Percentiles rank a stretch among this genome's conserved stretches.
Evolutionary conservation across 2,797 vertebrate genomes (phyloP).

Genomic region (Echeneis naucrates): DNA sequence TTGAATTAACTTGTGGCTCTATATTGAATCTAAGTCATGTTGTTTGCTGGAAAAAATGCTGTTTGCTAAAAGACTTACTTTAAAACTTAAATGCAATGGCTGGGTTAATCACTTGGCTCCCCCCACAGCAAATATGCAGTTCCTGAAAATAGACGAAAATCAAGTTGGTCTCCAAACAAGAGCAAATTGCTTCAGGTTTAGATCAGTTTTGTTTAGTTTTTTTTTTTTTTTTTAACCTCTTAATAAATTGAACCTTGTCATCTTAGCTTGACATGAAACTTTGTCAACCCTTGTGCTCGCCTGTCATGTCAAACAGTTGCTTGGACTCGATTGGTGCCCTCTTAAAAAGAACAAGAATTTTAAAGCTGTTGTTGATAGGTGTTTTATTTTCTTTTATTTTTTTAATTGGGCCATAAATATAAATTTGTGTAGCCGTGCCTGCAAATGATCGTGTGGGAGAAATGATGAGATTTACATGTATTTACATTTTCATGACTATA

Average conservation of each 20-base stretch:
- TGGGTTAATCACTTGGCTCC: background rate
- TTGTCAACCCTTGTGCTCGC: background rate
- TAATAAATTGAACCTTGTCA: conserved; percentile 25
- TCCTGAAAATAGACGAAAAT: conserved; percentile 18
- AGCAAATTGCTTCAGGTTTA: conserved; percentile 34
- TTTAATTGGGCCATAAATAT: conserved; percentile 14
- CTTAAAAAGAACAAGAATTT: background rate
- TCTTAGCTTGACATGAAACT: conserved; percentile 12
- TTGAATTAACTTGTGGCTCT: background rate
- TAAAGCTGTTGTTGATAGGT: background rate
- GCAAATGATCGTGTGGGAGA: conserved; percentile 29
- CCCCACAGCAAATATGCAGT: background rate
- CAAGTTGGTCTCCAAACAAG: conserved; percentile 10
- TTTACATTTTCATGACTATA: conserved; percentile 23
- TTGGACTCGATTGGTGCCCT: background rate
- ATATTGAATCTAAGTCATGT: background rate
- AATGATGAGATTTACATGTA: conserved; percentile 28
- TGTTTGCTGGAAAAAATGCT: background rate
- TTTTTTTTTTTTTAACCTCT: background rate
- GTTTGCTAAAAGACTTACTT: background rate
- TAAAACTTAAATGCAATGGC: background rate
- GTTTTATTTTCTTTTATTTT: too few species aligned
- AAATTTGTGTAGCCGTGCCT: conserved; percentile 16
- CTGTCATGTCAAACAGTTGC: background rate
- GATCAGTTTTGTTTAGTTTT: too few species aligned